Evolutionary conservation across 2,113 vertebrate genomes (phyloP).

Genomic region (Syrrhaptes paradoxus): DNA sequence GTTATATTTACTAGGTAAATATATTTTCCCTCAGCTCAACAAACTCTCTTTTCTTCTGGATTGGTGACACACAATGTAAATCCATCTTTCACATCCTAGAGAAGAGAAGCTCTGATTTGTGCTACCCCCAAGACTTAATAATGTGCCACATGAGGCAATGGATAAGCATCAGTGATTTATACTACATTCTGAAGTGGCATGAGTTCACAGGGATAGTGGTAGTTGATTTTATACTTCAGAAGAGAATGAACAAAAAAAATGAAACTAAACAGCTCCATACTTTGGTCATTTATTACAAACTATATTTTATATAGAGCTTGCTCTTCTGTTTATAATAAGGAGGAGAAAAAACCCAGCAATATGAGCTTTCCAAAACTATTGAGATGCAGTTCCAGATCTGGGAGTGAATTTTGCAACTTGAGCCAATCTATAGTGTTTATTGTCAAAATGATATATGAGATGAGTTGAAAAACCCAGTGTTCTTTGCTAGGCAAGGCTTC

Average conservation of each 20-base stretch:
- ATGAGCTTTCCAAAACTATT: neutral
- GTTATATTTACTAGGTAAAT: neutral
- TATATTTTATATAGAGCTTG: neutral
- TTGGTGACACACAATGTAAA: neutral
- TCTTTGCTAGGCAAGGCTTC: neutral
- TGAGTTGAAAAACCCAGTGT: neutral
- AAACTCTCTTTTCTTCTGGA: neutral
- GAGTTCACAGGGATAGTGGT: neutral
- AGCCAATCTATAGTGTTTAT: neutral
- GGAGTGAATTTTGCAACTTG: neutral
- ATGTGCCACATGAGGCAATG: neutral
- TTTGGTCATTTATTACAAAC: neutral
- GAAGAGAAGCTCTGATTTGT: neutral
- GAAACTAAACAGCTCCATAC: neutral
- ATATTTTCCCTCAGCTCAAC: neutral
- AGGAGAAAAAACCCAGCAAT: neutral
- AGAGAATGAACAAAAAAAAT: neutral
- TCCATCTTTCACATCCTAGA: neutral
- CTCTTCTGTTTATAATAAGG: neutral
- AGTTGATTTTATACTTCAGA: neutral
- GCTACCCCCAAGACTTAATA: neutral
- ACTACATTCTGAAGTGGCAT: neutral
- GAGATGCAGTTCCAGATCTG: neutral
- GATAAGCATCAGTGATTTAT: neutral
- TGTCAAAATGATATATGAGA: neutral